Evolutionary conservation across 1,140 invertebrate species (phyloP), one percentile per base, ranked within the genome.

Genomic region (Zaprionus capensis): DNA sequence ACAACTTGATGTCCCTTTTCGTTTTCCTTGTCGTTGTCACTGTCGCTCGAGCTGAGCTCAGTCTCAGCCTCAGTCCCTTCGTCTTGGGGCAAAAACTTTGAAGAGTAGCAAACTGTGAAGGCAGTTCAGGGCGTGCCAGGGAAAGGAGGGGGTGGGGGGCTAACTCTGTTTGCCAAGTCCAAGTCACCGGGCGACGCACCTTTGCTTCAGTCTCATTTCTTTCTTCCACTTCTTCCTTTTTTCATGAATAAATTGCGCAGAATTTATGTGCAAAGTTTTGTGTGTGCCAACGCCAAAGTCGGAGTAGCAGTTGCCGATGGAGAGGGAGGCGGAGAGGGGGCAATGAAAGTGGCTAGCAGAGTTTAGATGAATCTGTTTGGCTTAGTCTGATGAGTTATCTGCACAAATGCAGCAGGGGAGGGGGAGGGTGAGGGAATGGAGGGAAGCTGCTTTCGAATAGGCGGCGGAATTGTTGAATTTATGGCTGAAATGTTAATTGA

Each of bases 361-460:
- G 84, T 87, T 88, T 88, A 88, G 84, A 88, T 88, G 85, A 88
- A 88, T 88, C 84, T 88, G 84, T 81, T 87, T 88, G 84, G 85
- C 84, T 88, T 88, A 88, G 84, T 88, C 84, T 90, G 84, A 88
- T 88, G 84, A 88, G 85, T 90, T 88, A 88, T 88, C 84, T 88
- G 75, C 75, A 67, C 80, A 84, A 88, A 76, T 88, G 85, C 85
- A 81, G 78, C 81, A 77, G 61, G 34, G 26, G 44, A 24, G 49
- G 61, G 34, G 26, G 44, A 24, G 49, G 17, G 62, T 41, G 14
- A 31, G 7, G 9, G 0, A 7, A 28, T 7, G 1, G 1, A 17
- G 12, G 49, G 14, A 5, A 20, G 31, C 9, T 34, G 24, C 22
- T 14, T 4, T 56, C 26, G 22, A 69, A 58, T 24, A 49, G 69